These are phyloP conservation scores for Yasuhikotakia modesta DNA, from an alignment of 2,797 vertebrate genomes.

Conservation along the genomic window DNA sequence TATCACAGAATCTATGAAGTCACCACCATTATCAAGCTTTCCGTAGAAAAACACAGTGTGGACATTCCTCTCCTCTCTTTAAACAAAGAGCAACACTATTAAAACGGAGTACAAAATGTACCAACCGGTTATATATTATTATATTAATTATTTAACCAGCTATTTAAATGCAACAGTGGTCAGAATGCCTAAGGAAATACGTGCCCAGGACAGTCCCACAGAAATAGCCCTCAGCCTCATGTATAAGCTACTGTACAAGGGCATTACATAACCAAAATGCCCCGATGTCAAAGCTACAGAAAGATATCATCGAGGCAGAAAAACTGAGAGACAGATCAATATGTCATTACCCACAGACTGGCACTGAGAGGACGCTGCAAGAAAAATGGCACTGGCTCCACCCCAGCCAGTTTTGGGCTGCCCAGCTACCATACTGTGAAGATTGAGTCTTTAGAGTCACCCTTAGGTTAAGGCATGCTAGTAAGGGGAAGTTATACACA, in stretches of 20 bases:
- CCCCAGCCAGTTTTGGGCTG: slow-evolving; percentile 18
- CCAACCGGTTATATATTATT: background rate
- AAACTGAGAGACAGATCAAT: slow-evolving; percentile 53
- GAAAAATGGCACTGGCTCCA: slow-evolving; percentile 54
- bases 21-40: too few relatives aligned
- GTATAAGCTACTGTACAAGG: background rate
- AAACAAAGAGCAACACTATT: background rate
- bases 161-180: too few relatives aligned
- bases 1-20: too few relatives aligned
- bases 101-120: background rate
- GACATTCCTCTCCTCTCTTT: slow-evolving; percentile 14
- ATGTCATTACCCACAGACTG: slow-evolving; percentile 66
- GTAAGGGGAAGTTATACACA: slow-evolving; percentile 3
- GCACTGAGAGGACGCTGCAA: slow-evolving; percentile 52
- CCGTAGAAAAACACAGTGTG: too few relatives aligned
- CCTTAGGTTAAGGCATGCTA: slow-evolving; percentile 27
- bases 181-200: background rate
- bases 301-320: slow-evolving; percentile 19
- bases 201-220: too few relatives aligned
- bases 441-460: too few relatives aligned
- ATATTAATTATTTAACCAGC: too few relatives aligned
- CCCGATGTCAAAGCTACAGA: background rate
- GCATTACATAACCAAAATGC: background rate
- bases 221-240: background rate
- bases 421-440: slow-evolving; percentile 27